phyloP scores from a whole-genome alignment of 2,797 vertebrate genomes.

The Tragelaphus oryx region DNA sequence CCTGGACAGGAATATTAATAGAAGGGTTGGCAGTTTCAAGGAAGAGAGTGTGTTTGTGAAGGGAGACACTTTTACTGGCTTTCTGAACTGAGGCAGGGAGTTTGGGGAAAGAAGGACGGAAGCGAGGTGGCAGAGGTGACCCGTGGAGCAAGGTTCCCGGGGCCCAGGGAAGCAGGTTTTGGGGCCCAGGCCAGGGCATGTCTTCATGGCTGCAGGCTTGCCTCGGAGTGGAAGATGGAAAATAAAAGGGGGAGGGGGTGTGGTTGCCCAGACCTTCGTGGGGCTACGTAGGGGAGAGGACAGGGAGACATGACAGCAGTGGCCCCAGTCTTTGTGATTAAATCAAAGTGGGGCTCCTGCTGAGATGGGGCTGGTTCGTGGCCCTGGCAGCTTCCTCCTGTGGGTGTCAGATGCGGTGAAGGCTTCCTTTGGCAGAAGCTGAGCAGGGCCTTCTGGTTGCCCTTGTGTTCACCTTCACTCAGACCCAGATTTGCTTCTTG shows the following conservation, averaged over 20 bases:
- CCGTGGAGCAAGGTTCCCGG: not conserved
- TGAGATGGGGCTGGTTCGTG: not conserved
- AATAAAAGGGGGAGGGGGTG: not conserved
- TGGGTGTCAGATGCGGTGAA: accelerated
- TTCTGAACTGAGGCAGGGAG: not conserved
- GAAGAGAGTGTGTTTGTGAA: not conserved
- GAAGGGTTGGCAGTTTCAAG: not conserved
- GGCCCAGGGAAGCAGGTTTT: not conserved
- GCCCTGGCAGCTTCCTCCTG: not conserved
- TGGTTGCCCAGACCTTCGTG: not conserved
- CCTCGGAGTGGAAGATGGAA: not conserved
- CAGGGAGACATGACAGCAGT: accelerated
- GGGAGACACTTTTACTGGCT: not conserved
- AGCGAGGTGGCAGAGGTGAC: not conserved
- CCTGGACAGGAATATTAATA: not conserved
- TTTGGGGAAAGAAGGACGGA: not conserved
- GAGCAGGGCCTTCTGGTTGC: not conserved
- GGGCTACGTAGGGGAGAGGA: not conserved
- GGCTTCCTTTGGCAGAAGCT: not conserved
- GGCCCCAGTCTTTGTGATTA: not conserved
- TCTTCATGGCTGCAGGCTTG: not conserved
- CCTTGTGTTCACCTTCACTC: not conserved
- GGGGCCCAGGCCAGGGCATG: not conserved
- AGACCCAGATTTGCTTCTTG: not conserved
- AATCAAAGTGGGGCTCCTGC: not conserved